A percentile compares a stretch with the other conserved stretches of the same genome.
Conservation (phyloP, 2,113 vertebrate species). For the Onychostoma macrolepis region DNA sequence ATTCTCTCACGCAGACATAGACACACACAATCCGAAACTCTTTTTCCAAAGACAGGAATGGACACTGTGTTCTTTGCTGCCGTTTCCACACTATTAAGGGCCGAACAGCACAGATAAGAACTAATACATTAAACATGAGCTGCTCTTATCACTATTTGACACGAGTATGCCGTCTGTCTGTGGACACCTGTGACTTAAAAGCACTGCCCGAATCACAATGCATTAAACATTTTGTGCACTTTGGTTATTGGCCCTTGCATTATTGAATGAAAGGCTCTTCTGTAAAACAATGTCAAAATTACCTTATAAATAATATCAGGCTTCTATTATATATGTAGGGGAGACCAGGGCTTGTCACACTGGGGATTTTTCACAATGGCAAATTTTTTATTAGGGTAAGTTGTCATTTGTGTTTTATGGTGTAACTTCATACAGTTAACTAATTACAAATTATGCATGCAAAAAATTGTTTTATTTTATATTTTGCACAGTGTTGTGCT, state of each 20-base stretch:
- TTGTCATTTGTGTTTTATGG: neutral
- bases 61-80: constrained; percentile 31
- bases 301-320: neutral
- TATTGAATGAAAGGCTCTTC: neutral
- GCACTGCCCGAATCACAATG: neutral
- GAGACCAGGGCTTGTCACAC: neutral
- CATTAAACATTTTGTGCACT: constrained; percentile 16
- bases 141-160: constrained; percentile 13
- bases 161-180: neutral
- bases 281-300: neutral
- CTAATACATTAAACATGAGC: constrained; percentile 17
- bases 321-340: neutral
- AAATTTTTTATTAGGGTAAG: neutral
- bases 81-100: neutral
- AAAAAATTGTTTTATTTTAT: neutral
- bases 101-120: neutral
- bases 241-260: constrained; percentile 5
- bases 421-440: neutral
- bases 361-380: neutral
- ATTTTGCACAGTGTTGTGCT: neutral
- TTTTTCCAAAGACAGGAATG: constrained; percentile 31
- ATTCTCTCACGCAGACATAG: constrained; percentile 22
- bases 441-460: neutral
- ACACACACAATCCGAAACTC: constrained; percentile 6
- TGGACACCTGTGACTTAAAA: neutral